Conservation (phyloP, 35 echinoderm and acorn worm genomes). For the Heliocidaris erythrogramma region DNA sequence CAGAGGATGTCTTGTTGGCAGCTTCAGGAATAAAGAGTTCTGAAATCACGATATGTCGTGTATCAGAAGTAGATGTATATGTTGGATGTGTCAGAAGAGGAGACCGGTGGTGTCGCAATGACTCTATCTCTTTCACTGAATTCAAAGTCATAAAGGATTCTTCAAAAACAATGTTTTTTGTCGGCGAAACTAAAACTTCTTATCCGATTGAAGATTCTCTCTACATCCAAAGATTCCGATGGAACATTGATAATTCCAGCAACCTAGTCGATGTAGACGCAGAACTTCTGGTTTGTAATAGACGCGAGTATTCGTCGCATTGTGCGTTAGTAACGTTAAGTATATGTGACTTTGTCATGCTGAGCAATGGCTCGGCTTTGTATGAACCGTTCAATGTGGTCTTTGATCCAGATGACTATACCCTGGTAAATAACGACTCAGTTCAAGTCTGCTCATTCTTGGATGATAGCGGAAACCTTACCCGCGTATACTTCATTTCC, state of each 20-base stretch:
- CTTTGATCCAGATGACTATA: background rate
- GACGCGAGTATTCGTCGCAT: background rate
- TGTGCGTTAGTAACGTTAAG: constrained; percentile 3
- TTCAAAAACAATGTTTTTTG: background rate
- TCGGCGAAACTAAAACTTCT: background rate
- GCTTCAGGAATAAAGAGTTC: background rate
- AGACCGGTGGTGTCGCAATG: background rate
- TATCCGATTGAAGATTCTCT: background rate
- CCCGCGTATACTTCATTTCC: background rate
- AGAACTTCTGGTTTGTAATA: background rate
- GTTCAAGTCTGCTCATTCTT: constrained; percentile 30
- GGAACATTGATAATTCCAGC: background rate
- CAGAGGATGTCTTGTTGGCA: background rate
- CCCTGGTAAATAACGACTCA: background rate
- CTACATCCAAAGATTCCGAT: background rate
- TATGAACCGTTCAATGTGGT: background rate
- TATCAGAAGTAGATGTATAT: background rate
- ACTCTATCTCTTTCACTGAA: background rate
- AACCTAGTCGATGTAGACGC: background rate
- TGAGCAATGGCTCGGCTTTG: background rate
- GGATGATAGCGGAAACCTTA: background rate
- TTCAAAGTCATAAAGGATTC: background rate
- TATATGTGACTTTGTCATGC: background rate
- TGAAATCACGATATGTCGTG: background rate
- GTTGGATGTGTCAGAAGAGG: background rate